These are phyloP conservation scores for Hirtodrosophila confusa DNA, from an alignment of 2,888 invertebrate species.

Conservation along the genomic window DNA sequence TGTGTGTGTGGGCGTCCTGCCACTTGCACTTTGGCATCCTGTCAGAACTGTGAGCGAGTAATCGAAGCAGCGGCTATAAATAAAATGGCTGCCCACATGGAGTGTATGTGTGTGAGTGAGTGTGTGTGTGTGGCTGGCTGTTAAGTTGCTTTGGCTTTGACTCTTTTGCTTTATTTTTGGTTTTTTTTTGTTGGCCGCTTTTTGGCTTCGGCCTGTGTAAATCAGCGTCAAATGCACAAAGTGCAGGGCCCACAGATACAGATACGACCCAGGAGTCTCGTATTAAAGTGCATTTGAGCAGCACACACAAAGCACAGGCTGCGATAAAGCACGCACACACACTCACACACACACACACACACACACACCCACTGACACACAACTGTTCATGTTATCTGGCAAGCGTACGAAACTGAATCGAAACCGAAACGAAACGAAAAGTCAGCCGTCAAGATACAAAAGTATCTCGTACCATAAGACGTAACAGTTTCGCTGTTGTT, in stretches of 20 bases:
- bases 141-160: constrained; percentile 43
- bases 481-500: neutral
- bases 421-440: constrained; percentile 32
- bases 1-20: constrained; percentile 37
- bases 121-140: constrained; percentile 8
- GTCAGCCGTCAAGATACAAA: constrained; percentile 18
- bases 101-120: constrained; percentile 2
- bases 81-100: constrained; percentile 43
- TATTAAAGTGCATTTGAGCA: constrained; percentile 49
- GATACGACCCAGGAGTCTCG: constrained; percentile 54
- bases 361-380: constrained; percentile 3
- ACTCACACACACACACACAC: neutral
- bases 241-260: constrained; percentile 31
- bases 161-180: constrained; percentile 43
- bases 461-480: neutral
- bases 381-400: constrained; percentile 47
- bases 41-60: constrained; percentile 65
- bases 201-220: constrained; percentile 52
- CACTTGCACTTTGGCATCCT: constrained; percentile 71
- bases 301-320: constrained; percentile 2
- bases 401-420: constrained; percentile 37
- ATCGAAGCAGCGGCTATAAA: constrained; percentile 70
- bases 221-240: constrained; percentile 74
- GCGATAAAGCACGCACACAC: neutral
- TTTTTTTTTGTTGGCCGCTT: constrained; percentile 43